Conservation (phyloP, 2,113 vertebrate species). For the Talpa occidentalis region DNA sequence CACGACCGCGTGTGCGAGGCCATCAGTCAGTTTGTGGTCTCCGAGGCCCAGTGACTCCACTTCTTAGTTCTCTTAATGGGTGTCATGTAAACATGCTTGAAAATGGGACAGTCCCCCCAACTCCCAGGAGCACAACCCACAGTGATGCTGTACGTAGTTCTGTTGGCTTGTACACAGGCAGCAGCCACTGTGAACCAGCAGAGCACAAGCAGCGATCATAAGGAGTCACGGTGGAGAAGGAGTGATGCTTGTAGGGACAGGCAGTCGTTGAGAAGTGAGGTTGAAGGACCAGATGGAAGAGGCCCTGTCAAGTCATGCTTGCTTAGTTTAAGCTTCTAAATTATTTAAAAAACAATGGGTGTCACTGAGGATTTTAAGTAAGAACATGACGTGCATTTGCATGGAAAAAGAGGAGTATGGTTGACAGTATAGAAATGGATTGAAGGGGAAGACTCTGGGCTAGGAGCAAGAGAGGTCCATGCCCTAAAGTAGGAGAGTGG, state of each 20-base stretch:
- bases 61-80: not conserved
- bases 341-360: not conserved
- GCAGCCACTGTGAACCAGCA: not conserved
- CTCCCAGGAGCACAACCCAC: no score
- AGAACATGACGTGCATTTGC: not conserved
- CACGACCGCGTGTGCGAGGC: not conserved
- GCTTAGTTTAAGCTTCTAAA: not conserved
- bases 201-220: rapidly evolving
- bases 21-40: not conserved
- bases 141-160: not conserved
- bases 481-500: rapidly evolving
- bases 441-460: not conserved
- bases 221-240: not conserved
- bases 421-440: not conserved
- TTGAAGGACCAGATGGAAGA: not conserved
- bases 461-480: rapidly evolving
- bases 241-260: not conserved
- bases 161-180: not conserved
- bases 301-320: not conserved
- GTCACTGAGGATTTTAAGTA: not conserved
- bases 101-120: rapidly evolving
- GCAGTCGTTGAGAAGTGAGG: not conserved
- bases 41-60: not conserved
- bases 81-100: not conserved
- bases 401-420: not conserved